phyloP scores from a whole-genome alignment of 2,888 invertebrate genomes.

The Mythimna impura region DNA sequence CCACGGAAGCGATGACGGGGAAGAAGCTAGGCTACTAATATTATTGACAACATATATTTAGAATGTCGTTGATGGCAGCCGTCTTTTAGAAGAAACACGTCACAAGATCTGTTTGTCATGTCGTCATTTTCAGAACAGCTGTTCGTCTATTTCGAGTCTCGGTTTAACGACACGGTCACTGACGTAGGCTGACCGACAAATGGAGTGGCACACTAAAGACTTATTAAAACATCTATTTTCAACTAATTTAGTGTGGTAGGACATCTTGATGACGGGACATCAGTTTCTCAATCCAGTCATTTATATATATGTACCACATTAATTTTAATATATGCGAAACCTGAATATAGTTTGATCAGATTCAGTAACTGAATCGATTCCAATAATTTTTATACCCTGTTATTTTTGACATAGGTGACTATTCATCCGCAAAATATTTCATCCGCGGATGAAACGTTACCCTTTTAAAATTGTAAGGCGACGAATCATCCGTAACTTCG shows the following conservation, averaged over 20 bases:
- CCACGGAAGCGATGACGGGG: too few relatives aligned
- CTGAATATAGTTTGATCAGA: too few relatives aligned
- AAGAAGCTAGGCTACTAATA: neutral
- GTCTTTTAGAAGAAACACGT: conserved; percentile 25
- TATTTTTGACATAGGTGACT: too few relatives aligned
- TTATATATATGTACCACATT: too few relatives aligned
- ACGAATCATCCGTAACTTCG: too few relatives aligned
- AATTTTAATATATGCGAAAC: too few relatives aligned
- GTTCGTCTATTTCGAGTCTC: conserved; percentile 33
- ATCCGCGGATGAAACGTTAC: too few relatives aligned
- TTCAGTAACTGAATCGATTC: too few relatives aligned
- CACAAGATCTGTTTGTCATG: conserved; percentile 20
- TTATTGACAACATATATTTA: conserved; percentile 37
- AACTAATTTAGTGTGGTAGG: neutral
- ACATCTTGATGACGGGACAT: neutral
- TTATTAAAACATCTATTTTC: neutral
- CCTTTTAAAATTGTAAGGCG: too few relatives aligned
- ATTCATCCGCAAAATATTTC: too few relatives aligned
- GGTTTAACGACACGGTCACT: conserved; percentile 5
- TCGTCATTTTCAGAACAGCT: conserved; percentile 45
- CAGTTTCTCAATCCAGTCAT: too few relatives aligned
- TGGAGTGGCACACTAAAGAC: neutral
- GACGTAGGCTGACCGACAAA: conserved; percentile 14
- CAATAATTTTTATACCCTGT: too few relatives aligned
- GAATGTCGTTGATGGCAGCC: conserved; percentile 23